Evolutionary conservation across 35 echinoderm and acorn worm genomes (phyloP), one percentile per base, ranked within the genome.

Genomic region (Heliocidaris erythrogramma): DNA sequence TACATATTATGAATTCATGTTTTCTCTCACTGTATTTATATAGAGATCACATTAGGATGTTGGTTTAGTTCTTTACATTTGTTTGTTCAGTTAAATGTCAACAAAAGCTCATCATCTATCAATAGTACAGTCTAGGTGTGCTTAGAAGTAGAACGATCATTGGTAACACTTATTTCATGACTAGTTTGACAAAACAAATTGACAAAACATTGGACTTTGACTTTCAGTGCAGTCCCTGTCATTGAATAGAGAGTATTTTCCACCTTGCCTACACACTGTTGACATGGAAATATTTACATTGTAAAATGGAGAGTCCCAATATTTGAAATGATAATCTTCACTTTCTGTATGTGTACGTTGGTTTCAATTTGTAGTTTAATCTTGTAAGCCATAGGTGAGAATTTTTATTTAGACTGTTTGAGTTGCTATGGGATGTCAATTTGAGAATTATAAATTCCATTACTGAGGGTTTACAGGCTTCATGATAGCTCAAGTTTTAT

Each of bases 121-220:
- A 78, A n/a, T 24, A 71, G 65, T 24, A 27, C 65, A 78, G 21
- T 78, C 21, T 78, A 24, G 14, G n/a, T 78, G 17, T 27, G 27
- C 65, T 2, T n/a, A n/a, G n/a, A n/a, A n/a, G n/a, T n/a, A 56
- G 6, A 78, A 78, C 7, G 65, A 27, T 78, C 21, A 78, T 78
- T 18, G 65, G 65, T 78, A 78, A 78, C 65, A 78, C n/a, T 78
- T 27, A 78, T 78, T 17, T 78, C 27, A 78, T 78, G 18, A 78
- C 17, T 78, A 78, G 65, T 24, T 78, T 78, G 65, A 5, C 65
- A 29, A 78, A 78, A 78, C 65, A 27, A 78, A 78, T 78, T 78
- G 65, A 78, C 65, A 78, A 78, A 78, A 78, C 65, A 78, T 78
- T 78, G 65, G 65, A 78, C 65, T 78, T 78, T 78, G 65, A n/a